Evolutionary conservation across 2,888 invertebrate species (phyloP).

Genomic region (Spatulosminthurus flaviceps): DNA sequence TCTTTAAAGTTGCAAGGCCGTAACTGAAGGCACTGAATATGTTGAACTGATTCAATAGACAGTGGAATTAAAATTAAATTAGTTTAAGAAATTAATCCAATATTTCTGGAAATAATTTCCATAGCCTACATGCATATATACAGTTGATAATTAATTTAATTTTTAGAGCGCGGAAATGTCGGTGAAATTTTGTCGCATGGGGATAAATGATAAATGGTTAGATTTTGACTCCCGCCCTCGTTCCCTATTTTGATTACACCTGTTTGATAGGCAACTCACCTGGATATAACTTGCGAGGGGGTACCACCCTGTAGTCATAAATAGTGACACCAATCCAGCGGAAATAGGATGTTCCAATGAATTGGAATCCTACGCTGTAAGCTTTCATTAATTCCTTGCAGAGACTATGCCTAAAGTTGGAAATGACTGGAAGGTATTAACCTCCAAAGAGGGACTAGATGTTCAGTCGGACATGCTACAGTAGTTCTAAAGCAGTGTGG

Average conservation of each 20-base stretch:
- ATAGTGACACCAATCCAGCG: background rate
- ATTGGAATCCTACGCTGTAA: background rate
- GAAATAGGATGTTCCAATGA: slow-evolving; percentile 27
- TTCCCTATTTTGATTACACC: slow-evolving; percentile 48
- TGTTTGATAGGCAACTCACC: slow-evolving; percentile 47
- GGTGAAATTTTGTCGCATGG: background rate
- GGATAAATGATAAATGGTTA: slow-evolving; percentile 28
- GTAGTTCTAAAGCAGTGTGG: background rate
- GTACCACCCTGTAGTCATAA: slow-evolving; percentile 23
- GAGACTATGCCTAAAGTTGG: background rate
- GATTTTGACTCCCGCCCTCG: slow-evolving; percentile 24
- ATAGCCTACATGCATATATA: too few species aligned
- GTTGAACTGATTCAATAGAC: too few species aligned
- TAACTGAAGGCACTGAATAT: too few species aligned
- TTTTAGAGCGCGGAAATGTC: too few species aligned
- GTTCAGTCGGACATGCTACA: background rate
- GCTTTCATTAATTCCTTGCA: background rate
- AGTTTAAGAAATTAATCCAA: too few species aligned
- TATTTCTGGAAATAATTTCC: too few species aligned
- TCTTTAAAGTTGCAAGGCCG: too few species aligned
- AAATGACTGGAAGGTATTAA: background rate
- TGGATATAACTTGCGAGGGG: slow-evolving; percentile 31
- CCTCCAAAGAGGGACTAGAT: slow-evolving; percentile 12
- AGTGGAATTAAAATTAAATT: too few species aligned
- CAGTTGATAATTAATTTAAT: too few species aligned